phyloP scores from a whole-genome alignment of 1,140 invertebrate species.

The Akabosia matsudoensis region DNA sequence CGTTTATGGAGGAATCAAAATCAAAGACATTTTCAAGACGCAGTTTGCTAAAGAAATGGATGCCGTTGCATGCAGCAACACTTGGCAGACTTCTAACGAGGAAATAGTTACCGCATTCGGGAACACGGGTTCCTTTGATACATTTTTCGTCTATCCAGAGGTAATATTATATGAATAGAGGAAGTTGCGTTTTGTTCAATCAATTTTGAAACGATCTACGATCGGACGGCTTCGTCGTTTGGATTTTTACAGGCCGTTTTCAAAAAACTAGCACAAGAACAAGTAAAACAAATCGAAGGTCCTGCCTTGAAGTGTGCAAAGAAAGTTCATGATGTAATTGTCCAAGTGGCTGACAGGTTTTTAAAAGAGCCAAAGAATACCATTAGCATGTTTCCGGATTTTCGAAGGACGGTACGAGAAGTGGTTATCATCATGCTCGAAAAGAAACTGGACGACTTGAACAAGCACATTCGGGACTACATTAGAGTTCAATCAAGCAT shows the following conservation, averaged over 20 bases:
- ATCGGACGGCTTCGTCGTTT: not conserved
- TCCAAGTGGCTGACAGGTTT: not conserved
- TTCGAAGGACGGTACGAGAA: not conserved
- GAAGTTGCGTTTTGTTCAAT: not conserved
- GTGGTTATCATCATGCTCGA: not conserved
- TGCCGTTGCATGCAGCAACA: not conserved
- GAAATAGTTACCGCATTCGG: not conserved
- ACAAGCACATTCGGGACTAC: not conserved
- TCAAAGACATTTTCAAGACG: conserved; percentile 8
- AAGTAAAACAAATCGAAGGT: not conserved
- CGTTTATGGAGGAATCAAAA: conserved; percentile 1
- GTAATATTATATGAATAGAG: not conserved
- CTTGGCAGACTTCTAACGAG: not conserved
- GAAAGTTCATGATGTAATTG: not conserved
- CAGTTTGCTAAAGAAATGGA: not conserved
- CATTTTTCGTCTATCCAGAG: not conserved
- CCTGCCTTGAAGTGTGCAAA: conserved; percentile 7
- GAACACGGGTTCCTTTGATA: not conserved
- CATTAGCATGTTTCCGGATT: not conserved
- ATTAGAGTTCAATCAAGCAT: conserved; percentile 1
- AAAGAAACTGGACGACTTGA: not conserved
- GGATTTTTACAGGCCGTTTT: conserved; percentile 3
- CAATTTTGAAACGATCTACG: not conserved
- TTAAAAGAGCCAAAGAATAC: not conserved
- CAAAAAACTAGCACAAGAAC: not conserved